These are phyloP conservation scores for Tetragnatha montana DNA, from an alignment of 2,888 invertebrate genomes.

Conservation along the genomic window DNA sequence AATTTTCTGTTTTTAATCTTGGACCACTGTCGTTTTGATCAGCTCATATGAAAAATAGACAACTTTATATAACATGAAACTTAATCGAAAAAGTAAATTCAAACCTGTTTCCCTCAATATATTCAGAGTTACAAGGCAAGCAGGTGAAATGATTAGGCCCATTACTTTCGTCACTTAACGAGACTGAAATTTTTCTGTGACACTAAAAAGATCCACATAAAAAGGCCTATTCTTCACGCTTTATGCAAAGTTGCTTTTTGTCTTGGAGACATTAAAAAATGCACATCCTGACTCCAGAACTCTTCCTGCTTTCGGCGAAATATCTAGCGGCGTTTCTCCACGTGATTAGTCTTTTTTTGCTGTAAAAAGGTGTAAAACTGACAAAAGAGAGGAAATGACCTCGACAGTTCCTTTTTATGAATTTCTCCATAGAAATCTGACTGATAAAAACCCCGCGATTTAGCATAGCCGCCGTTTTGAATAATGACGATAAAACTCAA, in stretches of 20 bases:
- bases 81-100: no score
- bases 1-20: no score
- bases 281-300: conserved; percentile 37
- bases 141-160: no score
- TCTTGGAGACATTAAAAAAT: conserved; percentile 21
- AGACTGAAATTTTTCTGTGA: no score
- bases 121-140: no score
- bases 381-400: conserved; percentile 52
- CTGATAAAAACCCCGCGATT: conserved; percentile 7
- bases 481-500: conserved; percentile 9
- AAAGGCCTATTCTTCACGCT: neutral
- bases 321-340: conserved; percentile 17
- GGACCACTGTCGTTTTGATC: no score
- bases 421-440: conserved; percentile 20
- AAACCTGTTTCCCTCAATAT: no score
- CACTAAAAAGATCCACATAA: neutral
- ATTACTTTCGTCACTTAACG: no score
- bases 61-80: no score
- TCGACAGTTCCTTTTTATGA: conserved; percentile 36
- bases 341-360: conserved; percentile 35
- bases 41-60: no score
- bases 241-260: neutral
- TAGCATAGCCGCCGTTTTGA: conserved; percentile 16
- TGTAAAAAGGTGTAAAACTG: conserved; percentile 17
- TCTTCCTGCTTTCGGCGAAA: conserved; percentile 36